Evolutionary conservation across 2,797 vertebrate genomes (phyloP).

Genomic region (Tapirus indicus): DNA sequence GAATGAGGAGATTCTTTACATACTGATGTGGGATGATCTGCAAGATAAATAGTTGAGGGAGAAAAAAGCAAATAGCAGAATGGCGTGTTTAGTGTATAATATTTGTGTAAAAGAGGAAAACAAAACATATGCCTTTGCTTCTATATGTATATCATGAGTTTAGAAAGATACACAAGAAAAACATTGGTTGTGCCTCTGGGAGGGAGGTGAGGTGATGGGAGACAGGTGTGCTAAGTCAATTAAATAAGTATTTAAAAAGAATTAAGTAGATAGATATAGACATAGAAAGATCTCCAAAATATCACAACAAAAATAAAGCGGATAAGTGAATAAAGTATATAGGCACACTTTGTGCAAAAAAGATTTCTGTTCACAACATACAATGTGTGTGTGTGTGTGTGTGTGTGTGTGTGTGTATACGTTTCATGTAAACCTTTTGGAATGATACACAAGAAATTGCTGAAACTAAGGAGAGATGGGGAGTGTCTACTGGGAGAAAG

Average conservation of each 20-base stretch:
- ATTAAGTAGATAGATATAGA: background rate
- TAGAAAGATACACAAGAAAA: conserved; percentile 27
- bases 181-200: background rate
- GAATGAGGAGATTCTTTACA: background rate
- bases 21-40: background rate
- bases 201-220: background rate
- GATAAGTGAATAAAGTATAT: background rate
- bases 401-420: background rate
- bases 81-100: background rate
- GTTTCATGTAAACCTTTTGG: background rate
- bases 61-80: conserved; percentile 4
- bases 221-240: background rate
- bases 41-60: background rate
- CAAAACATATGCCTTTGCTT: background rate
- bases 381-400: background rate
- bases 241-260: conserved; percentile 28
- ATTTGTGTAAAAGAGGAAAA: background rate
- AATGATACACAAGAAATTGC: background rate
- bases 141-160: background rate
- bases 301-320: conserved; percentile 13
- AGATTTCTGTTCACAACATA: background rate
- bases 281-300: conserved; percentile 3
- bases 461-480: background rate
- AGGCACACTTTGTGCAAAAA: background rate
- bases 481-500: background rate